These are phyloP conservation scores for Chironex yamaguchii DNA, from an alignment of 30 jellyfish, hydroid and myxozoan genomes.

Conservation along the genomic window DNA sequence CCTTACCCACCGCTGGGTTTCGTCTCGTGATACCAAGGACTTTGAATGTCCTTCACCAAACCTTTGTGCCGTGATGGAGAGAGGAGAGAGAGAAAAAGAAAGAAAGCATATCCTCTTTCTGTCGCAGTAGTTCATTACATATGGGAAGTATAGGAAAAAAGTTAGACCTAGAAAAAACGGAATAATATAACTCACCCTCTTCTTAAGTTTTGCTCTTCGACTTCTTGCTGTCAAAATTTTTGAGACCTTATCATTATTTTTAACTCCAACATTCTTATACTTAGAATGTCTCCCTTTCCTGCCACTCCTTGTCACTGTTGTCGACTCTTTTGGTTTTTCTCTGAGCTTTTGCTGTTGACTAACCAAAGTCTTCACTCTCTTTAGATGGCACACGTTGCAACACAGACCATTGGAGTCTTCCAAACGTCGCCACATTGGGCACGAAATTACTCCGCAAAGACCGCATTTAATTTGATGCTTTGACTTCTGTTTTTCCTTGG, in stretches of 20 bases:
- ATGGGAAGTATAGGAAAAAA: too few relatives aligned
- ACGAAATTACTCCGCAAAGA: constrained; percentile 56
- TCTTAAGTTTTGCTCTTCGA: neutral
- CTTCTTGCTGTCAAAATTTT: neutral
- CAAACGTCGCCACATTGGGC: constrained; percentile 93
- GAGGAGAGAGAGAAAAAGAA: too few relatives aligned
- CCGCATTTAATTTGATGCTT: neutral
- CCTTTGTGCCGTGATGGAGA: too few relatives aligned
- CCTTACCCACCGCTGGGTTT: too few relatives aligned
- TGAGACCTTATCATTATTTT: neutral
- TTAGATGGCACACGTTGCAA: constrained; percentile 88
- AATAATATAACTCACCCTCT: too few relatives aligned
- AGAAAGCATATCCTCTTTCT: too few relatives aligned
- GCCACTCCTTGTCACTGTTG: neutral
- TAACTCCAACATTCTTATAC: neutral
- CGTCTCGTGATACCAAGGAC: too few relatives aligned
- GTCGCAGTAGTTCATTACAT: too few relatives aligned
- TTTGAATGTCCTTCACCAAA: too few relatives aligned
- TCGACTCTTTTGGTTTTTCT: neutral
- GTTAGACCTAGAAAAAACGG: too few relatives aligned
- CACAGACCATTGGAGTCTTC: constrained; percentile 41
- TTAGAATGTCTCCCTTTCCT: neutral
- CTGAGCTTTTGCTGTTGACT: neutral
- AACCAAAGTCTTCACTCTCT: constrained; percentile 49
- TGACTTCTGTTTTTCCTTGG: too few relatives aligned